A percentile compares a stretch with the other conserved stretches of the same genome.
Conservation (phyloP, 2,888 invertebrate genomes). For the Apoderus coryli region DNA sequence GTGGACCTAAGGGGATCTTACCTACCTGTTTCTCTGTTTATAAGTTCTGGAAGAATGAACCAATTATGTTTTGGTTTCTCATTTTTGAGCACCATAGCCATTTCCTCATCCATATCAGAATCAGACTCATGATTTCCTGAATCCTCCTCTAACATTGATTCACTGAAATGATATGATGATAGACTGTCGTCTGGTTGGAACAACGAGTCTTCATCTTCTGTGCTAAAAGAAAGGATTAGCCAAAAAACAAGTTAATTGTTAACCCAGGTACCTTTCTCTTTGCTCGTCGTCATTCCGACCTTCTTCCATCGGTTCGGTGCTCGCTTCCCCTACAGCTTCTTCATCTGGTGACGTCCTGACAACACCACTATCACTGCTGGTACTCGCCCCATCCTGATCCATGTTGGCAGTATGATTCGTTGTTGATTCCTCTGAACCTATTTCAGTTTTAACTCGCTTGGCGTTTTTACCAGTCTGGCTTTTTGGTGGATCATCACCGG, state of each 20-base stretch:
- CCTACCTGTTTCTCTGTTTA: slow-evolving; percentile 47
- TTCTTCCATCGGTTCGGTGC: slow-evolving; percentile 1
- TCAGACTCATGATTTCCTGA: slow-evolving; percentile 23
- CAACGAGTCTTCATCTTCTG: too few species aligned
- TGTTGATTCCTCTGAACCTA: slow-evolving; percentile 14
- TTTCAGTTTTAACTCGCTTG: slow-evolving; percentile 26
- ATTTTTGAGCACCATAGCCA: slow-evolving; percentile 37
- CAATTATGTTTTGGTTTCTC: slow-evolving; percentile 52
- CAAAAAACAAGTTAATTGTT: too few species aligned
- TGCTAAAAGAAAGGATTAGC: too few species aligned
- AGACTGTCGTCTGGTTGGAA: too few species aligned
- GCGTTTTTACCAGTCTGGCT: slow-evolving; percentile 17
- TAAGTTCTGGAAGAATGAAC: slow-evolving; percentile 45
- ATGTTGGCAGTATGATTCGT: slow-evolving; percentile 18
- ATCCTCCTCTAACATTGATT: slow-evolving; percentile 12
- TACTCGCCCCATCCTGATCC: slow-evolving; percentile 22
- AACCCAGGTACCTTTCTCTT: slow-evolving; percentile 13
- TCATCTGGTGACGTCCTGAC: too few species aligned
- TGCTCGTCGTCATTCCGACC: slow-evolving; percentile 7
- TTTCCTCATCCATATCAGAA: slow-evolving; percentile 24
- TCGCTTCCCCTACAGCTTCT: slow-evolving; percentile 6
- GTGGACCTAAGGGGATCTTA: too few species aligned
- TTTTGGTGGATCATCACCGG: slow-evolving; percentile 17
- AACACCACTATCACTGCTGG: slow-evolving; percentile 24
- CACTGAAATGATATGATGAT: neutral